Base-by-base conservation (phyloP, 2,113 vertebrate species). In the Neolamprologus toae region DNA sequence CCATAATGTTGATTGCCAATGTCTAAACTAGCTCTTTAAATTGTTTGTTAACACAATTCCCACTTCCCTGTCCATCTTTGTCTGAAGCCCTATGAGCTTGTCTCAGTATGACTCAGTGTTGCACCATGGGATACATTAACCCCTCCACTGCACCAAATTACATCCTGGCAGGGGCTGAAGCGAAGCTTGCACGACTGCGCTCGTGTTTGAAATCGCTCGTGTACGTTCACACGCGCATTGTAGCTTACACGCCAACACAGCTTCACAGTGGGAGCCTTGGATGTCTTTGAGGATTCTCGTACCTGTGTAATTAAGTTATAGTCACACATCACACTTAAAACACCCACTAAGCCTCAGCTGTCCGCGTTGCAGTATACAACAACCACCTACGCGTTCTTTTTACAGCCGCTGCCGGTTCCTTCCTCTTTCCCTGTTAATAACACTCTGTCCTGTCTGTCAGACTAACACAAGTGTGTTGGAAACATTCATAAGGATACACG, bases 281-380 rank as follows among this genome's bases (percentile, higher is more conserved):
- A 71, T 82, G 76, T 91, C 92, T 88, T 45, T 79, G 83, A 87
- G 88, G 88, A 82, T 83, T 82, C 88, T 81, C 78, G 35, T 91
- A 95, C 95, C 91, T 94, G 85, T 91, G 86, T 94, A 89, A 93
- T 94, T 94, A 95, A 94, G 80, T 87, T 94, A 83, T 71, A 71
- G 81, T 84, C 61, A 80, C 90, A 87, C 88, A 85, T 92, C 88
- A 84, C 90, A 92, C 91, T 93, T 92, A 61, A 91, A 93, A 90
- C 91, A 82, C 90, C 92, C 91, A 89, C 92, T 90, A 90, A 91
- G 90, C 93, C 87, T 87, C 92, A 94, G 92, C 93, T 94, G 93
- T 92, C 93, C 82, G 2, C 37, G 6, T 76, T 76, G 83, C 84
- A 66, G 86, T 42, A 84, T 14, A 90, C 90, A 90, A 91, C 89